Percentiles rank a stretch among this genome's conserved stretches.
phyloP scores from a whole-genome alignment of 2,113 vertebrate genomes.

The Lethenteron reissneri region DNA sequence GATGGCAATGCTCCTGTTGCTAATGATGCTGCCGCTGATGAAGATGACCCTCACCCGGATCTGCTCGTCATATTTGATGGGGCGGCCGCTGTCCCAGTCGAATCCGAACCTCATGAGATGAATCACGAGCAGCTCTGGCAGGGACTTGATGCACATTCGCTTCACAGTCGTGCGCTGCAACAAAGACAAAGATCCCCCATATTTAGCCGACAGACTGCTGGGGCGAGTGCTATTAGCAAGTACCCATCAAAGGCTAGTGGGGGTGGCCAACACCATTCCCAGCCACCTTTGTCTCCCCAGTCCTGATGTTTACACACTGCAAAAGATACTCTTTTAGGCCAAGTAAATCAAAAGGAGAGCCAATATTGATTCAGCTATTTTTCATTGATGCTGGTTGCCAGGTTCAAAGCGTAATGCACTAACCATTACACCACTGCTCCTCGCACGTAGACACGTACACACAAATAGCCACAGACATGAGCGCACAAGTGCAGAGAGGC shows the following conservation, averaged over 20 bases:
- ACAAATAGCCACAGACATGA: conserved; percentile 1
- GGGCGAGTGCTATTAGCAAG: too few relatives aligned
- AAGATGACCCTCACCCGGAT: conserved; percentile 42
- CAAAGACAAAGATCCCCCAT: conserved; percentile 8
- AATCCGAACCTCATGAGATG: conserved; percentile 98
- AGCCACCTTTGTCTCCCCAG: too few relatives aligned
- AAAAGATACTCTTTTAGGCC: too few relatives aligned
- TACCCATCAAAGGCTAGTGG: too few relatives aligned
- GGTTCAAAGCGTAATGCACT: too few relatives aligned
- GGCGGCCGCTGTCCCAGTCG: conserved; percentile 93
- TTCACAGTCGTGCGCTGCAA: conserved; percentile 88
- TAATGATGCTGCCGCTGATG: not conserved
- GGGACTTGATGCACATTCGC: conserved; percentile 78
- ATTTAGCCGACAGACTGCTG: not conserved
- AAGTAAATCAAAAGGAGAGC: too few relatives aligned
- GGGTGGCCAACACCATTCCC: too few relatives aligned
- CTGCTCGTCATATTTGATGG: conserved; percentile 96
- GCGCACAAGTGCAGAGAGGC: not conserved
- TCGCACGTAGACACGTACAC: not conserved
- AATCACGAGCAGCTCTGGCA: conserved; percentile 77
- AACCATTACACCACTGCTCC: not conserved
- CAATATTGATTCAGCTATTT: too few relatives aligned
- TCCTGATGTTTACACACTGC: too few relatives aligned
- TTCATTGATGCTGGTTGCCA: too few relatives aligned
- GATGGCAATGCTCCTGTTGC: too few relatives aligned